These are phyloP conservation scores for Amyelois transitella DNA, from an alignment of 1,140 invertebrate species.

Conservation along the genomic window DNA sequence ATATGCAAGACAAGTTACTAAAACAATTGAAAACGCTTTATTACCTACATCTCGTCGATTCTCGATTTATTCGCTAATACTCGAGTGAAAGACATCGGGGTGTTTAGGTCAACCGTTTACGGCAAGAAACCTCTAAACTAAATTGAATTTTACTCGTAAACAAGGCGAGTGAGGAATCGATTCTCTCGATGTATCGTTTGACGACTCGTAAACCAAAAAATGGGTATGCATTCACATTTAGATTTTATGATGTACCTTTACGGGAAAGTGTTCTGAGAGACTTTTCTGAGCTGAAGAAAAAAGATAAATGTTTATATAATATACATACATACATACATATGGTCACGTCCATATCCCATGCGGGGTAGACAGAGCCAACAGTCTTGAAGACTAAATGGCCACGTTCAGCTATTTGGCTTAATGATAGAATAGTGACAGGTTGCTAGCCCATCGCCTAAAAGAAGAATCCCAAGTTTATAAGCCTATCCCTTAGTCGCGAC, in stretches of 20 bases:
- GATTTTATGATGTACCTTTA: not conserved
- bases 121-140: conserved; percentile 41
- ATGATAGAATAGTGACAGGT: too few relatives aligned
- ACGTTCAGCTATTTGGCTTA: too few relatives aligned
- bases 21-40: not conserved
- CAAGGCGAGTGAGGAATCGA: not conserved
- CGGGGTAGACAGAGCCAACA: too few relatives aligned
- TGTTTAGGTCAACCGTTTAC: conserved; percentile 55
- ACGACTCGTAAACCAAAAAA: not conserved
- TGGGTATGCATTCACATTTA: not conserved
- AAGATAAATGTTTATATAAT: too few relatives aligned
- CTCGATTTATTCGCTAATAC: not conserved
- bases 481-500: too few relatives aligned
- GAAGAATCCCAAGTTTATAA: too few relatives aligned
- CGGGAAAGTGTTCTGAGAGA: too few relatives aligned
- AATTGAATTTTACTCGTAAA: conserved; percentile 48
- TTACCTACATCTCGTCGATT: not conserved
- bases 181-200: not conserved
- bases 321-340: too few relatives aligned
- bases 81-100: conserved; percentile 8
- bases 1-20: not conserved
- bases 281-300: too few relatives aligned
- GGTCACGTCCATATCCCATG: too few relatives aligned
- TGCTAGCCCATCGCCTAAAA: too few relatives aligned
- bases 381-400: too few relatives aligned